phyloP scores from a whole-genome alignment of 2,797 vertebrate genomes.

The Microhierax caerulescens region DNA sequence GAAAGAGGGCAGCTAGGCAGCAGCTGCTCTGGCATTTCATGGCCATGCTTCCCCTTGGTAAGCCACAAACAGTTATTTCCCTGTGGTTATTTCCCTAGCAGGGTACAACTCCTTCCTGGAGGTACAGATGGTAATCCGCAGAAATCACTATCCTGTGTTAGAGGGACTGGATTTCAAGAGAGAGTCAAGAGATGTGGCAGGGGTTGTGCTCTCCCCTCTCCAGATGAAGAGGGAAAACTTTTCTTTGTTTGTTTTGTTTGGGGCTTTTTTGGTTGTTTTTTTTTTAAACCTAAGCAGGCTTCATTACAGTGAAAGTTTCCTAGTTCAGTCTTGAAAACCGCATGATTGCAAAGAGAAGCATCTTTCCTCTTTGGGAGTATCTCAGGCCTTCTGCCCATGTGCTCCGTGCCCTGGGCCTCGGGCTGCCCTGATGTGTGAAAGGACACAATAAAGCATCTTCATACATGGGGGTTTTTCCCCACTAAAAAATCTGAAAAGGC shows the following conservation, averaged over 20 bases:
- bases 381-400: neutral
- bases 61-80: neutral
- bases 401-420: neutral
- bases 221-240: neutral
- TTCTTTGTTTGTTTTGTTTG: too few relatives aligned
- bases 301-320: neutral
- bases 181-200: neutral
- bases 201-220: neutral
- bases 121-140: too few relatives aligned
- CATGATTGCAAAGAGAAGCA: neutral
- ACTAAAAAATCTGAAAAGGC: neutral
- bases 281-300: neutral
- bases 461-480: neutral
- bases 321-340: neutral
- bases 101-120: neutral
- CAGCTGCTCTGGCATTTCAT: neutral
- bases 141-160: neutral
- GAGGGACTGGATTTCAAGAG: neutral
- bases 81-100: neutral
- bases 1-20: neutral
- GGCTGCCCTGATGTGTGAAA: neutral
- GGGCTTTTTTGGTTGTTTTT: too few relatives aligned
- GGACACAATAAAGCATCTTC: neutral
- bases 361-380: neutral
- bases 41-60: neutral